These are phyloP conservation scores for Pseudonaja textilis DNA, from an alignment of 2,113 vertebrate genomes.

Conservation along the genomic window DNA sequence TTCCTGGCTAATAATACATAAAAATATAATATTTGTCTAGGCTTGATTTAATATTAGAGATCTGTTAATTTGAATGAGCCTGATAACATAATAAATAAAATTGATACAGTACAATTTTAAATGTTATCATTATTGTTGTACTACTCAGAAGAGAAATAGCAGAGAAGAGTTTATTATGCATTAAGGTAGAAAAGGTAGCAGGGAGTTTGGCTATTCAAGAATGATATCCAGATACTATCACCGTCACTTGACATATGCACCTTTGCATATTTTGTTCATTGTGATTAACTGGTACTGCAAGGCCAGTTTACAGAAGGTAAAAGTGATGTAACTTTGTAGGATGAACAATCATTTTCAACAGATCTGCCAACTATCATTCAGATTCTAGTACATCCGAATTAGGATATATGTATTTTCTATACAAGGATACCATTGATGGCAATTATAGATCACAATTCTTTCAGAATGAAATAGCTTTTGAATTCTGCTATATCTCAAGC, in stretches of 20 bases:
- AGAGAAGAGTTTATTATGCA: background rate
- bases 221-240: background rate
- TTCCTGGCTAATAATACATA: background rate
- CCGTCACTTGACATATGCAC: background rate
- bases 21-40: background rate
- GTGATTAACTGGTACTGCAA: background rate
- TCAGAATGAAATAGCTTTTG: background rate
- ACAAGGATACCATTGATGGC: background rate
- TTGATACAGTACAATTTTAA: background rate
- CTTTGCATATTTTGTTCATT: background rate
- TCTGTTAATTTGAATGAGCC: background rate
- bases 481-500: background rate
- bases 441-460: background rate
- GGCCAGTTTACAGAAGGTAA: background rate
- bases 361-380: background rate
- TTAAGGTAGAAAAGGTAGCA: background rate
- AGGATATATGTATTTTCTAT: background rate
- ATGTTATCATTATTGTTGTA: background rate
- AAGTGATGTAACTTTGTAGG: background rate
- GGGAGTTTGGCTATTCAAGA: background rate
- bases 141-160: background rate
- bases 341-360: background rate
- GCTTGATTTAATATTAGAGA: background rate
- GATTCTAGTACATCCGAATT: background rate
- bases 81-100: background rate